Conservation (phyloP, 2,797 vertebrate genomes). For the Rhinogobio ventralis region DNA sequence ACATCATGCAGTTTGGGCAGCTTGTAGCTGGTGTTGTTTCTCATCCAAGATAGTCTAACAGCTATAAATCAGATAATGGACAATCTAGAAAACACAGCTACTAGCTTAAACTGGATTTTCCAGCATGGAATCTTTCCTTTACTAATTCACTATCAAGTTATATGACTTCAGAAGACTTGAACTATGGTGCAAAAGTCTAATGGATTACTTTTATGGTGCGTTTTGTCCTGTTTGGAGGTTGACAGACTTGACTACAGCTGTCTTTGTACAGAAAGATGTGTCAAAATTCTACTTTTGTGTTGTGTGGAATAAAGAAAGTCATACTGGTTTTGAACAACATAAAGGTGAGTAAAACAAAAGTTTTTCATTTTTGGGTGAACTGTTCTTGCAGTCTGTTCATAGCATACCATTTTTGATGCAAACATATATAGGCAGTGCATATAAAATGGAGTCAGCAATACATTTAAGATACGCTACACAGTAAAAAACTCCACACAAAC, state of each 20-base stretch:
- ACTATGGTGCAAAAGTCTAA: neutral
- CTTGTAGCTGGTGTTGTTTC: neutral
- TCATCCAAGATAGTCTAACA: neutral
- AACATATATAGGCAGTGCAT: neutral
- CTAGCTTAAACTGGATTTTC: neutral
- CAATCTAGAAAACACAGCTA: neutral
- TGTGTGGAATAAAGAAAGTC: neutral
- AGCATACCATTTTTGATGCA: neutral
- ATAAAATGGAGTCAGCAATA: neutral
- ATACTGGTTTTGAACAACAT: neutral
- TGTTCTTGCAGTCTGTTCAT: neutral
- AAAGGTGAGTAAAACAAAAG: neutral
- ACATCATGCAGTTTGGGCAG: neutral
- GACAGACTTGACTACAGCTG: too few relatives aligned
- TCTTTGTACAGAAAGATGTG: neutral
- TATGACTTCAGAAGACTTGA: neutral
- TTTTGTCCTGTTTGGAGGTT: neutral
- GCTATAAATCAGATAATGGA: neutral
- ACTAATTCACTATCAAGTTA: neutral
- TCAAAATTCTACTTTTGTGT: neutral
- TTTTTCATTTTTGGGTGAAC: neutral
- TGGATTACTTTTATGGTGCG: neutral
- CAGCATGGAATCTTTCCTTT: neutral
- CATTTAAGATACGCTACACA: neutral
- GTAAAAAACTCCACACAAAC: conserved; percentile 2